A percentile compares a stretch with the other conserved stretches of the same genome.
Conservation (phyloP, 2,797 vertebrate species). For the Urosaurus nigricauda region DNA sequence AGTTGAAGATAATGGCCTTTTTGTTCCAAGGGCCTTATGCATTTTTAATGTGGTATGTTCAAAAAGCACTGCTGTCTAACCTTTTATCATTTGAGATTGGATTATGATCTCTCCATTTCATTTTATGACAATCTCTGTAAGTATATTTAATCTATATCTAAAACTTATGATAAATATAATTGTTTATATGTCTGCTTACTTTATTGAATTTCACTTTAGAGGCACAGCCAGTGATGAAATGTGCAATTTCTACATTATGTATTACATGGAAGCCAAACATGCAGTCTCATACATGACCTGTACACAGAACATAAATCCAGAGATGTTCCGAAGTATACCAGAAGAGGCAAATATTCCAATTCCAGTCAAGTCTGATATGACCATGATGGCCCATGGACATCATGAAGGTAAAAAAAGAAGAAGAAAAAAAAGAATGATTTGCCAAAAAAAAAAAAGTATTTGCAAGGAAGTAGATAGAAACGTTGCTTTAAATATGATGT, state of each 20-base stretch:
- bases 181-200: not conserved
- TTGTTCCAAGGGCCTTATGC: conserved; percentile 26
- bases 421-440: not conserved
- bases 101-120: conserved; percentile 18
- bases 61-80: conserved; percentile 13
- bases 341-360: conserved; percentile 90
- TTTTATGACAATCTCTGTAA: conserved; percentile 33
- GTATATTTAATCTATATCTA: conserved; percentile 22
- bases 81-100: conserved; percentile 15
- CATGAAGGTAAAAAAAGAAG: conserved; percentile 77
- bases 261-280: conserved; percentile 94
- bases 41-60: conserved; percentile 42
- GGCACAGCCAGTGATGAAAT: conserved; percentile 94
- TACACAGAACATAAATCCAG: conserved; percentile 83
- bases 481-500: not conserved
- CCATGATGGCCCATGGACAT: conserved; percentile 85
- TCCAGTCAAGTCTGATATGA: conserved; percentile 82
- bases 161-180: not conserved
- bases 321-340: conserved; percentile 89
- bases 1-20: conserved; percentile 29
- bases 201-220: conserved; percentile 74
- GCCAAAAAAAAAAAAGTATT: not conserved
- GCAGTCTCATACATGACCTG: conserved; percentile 92
- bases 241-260: conserved; percentile 99
- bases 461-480: not conserved